Conservation (phyloP, 1,140 invertebrate genomes). For the Lepidurus couesii region DNA sequence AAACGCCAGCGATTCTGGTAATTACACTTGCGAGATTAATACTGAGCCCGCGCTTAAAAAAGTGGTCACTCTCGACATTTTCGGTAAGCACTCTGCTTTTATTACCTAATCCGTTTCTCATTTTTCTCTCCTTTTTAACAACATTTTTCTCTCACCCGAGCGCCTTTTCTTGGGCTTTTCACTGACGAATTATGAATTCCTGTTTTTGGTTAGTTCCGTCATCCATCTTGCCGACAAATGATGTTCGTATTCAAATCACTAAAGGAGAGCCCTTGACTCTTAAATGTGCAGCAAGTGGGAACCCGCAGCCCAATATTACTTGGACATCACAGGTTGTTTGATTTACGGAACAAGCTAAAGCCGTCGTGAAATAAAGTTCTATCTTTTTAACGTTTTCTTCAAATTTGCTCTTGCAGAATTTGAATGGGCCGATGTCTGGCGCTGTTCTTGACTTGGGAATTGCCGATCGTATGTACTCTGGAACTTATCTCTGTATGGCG, state of each 20-base stretch:
- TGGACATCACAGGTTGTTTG: background rate
- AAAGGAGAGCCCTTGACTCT: slow-evolving; percentile 1
- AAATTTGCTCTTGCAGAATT: background rate
- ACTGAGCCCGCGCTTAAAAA: background rate
- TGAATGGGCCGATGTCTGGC: background rate
- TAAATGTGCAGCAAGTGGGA: background rate
- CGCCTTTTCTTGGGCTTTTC: background rate
- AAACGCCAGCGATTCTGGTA: background rate
- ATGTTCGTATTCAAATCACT: slow-evolving; percentile 16
- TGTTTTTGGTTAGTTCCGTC: slow-evolving; percentile 4
- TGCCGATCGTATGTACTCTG: background rate
- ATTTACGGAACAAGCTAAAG: background rate
- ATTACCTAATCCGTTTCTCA: background rate
- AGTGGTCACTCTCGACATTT: slow-evolving; percentile 17
- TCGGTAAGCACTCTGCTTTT: background rate
- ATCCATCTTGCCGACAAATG: slow-evolving; percentile 14
- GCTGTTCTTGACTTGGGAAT: background rate
- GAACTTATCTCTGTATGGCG: background rate
- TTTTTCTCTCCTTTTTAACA: background rate
- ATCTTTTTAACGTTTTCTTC: background rate
- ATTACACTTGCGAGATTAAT: slow-evolving; percentile 6
- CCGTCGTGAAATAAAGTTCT: background rate
- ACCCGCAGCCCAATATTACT: slow-evolving; percentile 9
- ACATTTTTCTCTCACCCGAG: background rate
- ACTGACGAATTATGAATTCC: slow-evolving; percentile 16